These are phyloP conservation scores for Clamator glandarius DNA, from an alignment of 2,797 vertebrate species.

Conservation along the genomic window DNA sequence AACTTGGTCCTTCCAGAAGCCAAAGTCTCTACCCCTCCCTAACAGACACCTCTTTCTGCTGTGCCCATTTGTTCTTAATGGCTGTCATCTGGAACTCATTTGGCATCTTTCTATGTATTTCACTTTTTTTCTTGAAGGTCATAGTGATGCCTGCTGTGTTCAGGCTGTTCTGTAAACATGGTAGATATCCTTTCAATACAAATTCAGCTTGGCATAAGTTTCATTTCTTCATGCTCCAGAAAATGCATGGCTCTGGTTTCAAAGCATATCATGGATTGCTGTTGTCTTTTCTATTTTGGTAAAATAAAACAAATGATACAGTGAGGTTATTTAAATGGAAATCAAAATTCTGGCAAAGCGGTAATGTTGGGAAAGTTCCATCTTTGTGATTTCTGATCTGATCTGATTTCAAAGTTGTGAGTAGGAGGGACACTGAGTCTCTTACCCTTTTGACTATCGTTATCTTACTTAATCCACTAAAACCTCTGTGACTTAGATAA, in stretches of 20 bases:
- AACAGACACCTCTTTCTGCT: background rate
- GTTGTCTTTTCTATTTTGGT: background rate
- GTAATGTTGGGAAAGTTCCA: background rate
- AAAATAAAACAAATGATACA: background rate
- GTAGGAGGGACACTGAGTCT: background rate
- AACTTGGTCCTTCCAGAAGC: background rate
- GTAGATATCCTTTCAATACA: background rate
- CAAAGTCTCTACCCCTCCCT: background rate
- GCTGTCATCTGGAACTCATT: background rate
- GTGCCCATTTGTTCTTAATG: background rate
- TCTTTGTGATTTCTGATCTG: background rate
- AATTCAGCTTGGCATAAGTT: background rate
- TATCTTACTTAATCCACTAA: background rate
- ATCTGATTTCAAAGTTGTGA: background rate
- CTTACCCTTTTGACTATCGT: background rate
- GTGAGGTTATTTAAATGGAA: background rate
- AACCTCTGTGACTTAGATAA: background rate
- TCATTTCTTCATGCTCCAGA: background rate
- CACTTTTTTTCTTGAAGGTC: background rate
- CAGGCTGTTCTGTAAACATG: background rate
- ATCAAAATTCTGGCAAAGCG: background rate
- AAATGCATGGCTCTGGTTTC: background rate
- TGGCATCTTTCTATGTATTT: background rate
- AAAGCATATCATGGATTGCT: background rate
- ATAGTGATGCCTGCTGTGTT: background rate